Conservation (phyloP, 2,797 vertebrate species). For the Falco biarmicus region DNA sequence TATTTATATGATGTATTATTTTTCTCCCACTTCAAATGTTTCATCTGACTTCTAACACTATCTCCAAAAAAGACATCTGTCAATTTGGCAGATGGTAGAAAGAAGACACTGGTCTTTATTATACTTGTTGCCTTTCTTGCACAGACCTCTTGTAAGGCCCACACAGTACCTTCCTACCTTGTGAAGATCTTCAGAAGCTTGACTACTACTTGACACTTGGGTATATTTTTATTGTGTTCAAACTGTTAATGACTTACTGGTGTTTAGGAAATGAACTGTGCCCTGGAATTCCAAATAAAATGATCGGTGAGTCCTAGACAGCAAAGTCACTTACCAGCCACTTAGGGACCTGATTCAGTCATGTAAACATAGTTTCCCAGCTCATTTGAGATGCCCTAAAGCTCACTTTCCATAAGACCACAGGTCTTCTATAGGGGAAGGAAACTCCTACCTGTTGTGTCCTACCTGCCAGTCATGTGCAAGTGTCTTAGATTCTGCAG, state of each 20-base stretch:
- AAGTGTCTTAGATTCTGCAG: not conserved
- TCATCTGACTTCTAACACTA: not conserved
- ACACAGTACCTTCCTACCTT: fast-evolving
- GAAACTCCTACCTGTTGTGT: no score
- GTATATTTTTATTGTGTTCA: not conserved
- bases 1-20: not conserved
- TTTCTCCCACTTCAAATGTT: not conserved
- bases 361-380: not conserved
- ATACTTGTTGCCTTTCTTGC: not conserved
- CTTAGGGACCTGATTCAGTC: not conserved
- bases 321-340: not conserved
- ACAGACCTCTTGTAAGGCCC: not conserved
- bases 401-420: not conserved
- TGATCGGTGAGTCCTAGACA: not conserved
- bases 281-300: not conserved
- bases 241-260: not conserved
- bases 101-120: not conserved
- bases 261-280: not conserved
- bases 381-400: not conserved
- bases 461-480: fast-evolving
- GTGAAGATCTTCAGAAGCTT: not conserved
- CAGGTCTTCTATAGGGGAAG: not conserved
- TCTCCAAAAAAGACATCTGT: not conserved
- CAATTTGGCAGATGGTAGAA: not conserved
- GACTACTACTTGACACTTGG: not conserved